A percentile compares a stretch with the other conserved stretches of the same genome.
Evolutionary conservation across 2,797 vertebrate species (phyloP).

Genomic region (Danio albolineatus): DNA sequence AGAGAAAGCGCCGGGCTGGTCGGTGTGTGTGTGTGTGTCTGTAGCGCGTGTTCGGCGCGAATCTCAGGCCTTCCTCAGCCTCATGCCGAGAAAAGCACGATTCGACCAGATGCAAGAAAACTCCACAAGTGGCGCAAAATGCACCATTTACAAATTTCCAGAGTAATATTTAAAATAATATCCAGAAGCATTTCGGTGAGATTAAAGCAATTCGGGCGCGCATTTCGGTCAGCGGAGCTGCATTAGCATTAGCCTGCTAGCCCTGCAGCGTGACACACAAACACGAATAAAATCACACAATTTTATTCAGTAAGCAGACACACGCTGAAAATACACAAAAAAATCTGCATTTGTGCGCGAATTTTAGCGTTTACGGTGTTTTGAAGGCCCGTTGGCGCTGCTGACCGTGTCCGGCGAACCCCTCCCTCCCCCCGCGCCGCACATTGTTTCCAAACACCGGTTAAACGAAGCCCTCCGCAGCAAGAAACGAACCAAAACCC

Average conservation of each 20-base stretch:
- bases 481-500: neutral
- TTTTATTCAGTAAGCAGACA: constrained; percentile 49
- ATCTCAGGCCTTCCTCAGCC: neutral
- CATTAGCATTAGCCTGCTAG: constrained; percentile 34
- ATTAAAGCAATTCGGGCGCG: neutral
- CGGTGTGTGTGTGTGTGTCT: neutral
- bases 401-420: constrained; percentile 17
- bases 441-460: constrained; percentile 40
- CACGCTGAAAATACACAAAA: neutral
- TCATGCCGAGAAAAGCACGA: neutral
- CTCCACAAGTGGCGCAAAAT: neutral
- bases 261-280: constrained; percentile 8
- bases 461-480: neutral
- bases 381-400: neutral
- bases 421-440: constrained; percentile 37
- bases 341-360: accelerated
- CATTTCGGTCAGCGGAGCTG: neutral
- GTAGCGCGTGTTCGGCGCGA: neutral
- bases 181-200: no score
- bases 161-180: neutral
- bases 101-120: no score
- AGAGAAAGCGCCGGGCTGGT: no score
- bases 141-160: neutral
- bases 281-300: no score
- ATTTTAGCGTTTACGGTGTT: neutral